Conservation (phyloP, 2,888 invertebrate species). For the Clostera curtula region DNA sequence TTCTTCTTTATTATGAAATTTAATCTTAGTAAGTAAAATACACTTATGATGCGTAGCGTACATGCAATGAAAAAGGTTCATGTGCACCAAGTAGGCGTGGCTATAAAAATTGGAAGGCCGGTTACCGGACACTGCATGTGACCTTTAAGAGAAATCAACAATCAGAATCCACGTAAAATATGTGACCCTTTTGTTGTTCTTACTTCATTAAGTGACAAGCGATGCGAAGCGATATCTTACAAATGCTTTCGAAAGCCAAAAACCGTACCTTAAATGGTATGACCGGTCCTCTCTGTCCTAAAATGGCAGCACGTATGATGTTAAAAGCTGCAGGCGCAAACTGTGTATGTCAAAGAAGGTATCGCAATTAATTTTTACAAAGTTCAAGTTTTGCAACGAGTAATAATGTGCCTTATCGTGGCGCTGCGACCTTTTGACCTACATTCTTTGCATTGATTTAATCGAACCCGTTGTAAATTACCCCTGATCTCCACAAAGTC, state of each 20-base stretch:
- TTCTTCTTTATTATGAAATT: too few relatives aligned
- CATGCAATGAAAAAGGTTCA: too few relatives aligned
- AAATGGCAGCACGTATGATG: slow-evolving; percentile 48
- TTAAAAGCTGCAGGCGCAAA: slow-evolving; percentile 53
- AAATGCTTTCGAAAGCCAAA: slow-evolving; percentile 66
- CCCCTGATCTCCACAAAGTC: too few relatives aligned
- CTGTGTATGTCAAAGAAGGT: slow-evolving; percentile 38
- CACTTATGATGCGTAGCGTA: too few relatives aligned
- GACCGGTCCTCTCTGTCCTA: slow-evolving; percentile 45
- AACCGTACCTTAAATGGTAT: slow-evolving; percentile 46
- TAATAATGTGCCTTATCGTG: slow-evolving; percentile 27
- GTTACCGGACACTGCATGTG: too few relatives aligned
- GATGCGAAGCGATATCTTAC: slow-evolving; percentile 31
- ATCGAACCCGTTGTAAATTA: too few relatives aligned
- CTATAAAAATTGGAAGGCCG: too few relatives aligned
- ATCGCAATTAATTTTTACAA: slow-evolving; percentile 52
- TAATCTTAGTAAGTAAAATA: too few relatives aligned
- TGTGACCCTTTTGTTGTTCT: slow-evolving; percentile 2
- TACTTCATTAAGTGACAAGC: slow-evolving; percentile 27
- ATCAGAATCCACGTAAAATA: slow-evolving; percentile 1
- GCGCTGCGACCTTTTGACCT: slow-evolving; percentile 21
- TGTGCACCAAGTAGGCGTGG: too few relatives aligned
- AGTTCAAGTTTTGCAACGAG: slow-evolving; percentile 35
- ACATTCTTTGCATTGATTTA: slow-evolving; percentile 10
- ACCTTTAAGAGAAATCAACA: too few relatives aligned